Evolutionary conservation across 1,140 invertebrate species (phyloP).

Genomic region (Pogonomyrmex californicus): DNA sequence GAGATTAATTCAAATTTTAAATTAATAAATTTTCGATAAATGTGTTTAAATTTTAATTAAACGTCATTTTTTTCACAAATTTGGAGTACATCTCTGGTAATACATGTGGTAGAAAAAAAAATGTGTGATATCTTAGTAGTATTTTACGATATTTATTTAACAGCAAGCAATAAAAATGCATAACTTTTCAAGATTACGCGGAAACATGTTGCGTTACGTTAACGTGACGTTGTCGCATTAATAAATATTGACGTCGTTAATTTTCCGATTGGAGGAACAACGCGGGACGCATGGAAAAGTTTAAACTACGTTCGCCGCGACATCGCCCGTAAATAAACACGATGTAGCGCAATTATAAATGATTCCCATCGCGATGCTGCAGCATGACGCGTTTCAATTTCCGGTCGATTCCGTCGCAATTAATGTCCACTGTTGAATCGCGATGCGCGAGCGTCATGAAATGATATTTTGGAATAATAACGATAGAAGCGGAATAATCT

Average conservation of each 20-base stretch:
- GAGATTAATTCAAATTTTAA: neutral
- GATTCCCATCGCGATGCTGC: conserved; percentile 41
- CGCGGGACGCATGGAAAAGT: conserved; percentile 35
- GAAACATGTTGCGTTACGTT: neutral
- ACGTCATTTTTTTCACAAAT: neutral
- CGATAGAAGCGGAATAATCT: conserved; percentile 28
- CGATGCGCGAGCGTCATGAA: conserved; percentile 13
- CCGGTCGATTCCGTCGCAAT: conserved; percentile 50
- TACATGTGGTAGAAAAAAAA: neutral
- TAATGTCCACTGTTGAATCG: conserved; percentile 51
- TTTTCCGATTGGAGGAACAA: conserved; percentile 8
- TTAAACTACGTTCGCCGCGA: neutral
- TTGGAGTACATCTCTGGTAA: neutral
- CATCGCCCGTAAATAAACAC: conserved; percentile 42
- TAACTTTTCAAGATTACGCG: neutral
- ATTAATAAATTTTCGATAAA: too few species aligned
- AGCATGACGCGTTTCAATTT: conserved; percentile 55
- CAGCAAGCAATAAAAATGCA: conserved; percentile 10
- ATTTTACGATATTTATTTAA: neutral
- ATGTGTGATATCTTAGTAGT: neutral
- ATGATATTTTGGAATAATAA: conserved; percentile 38
- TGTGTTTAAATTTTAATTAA: too few species aligned
- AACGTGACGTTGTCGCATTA: conserved; percentile 23
- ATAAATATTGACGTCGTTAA: conserved; percentile 49
- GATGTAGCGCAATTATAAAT: conserved; percentile 52